Evolutionary conservation across 2,888 invertebrate species (phyloP), one percentile per base, ranked within the genome.

Genomic region (Melipona beecheii): DNA sequence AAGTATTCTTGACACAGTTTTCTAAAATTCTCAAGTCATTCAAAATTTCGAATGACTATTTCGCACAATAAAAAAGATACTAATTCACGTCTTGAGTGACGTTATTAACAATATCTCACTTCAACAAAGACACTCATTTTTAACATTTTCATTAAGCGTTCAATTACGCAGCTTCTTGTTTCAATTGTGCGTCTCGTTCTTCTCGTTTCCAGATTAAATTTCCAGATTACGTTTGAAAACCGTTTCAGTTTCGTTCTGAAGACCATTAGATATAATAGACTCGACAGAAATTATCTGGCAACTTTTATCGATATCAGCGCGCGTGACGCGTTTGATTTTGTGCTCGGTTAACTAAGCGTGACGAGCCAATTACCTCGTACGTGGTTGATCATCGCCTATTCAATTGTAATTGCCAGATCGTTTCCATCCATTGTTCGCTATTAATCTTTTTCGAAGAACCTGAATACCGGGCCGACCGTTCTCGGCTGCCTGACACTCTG

Each of bases 331-430:
- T 58, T 75, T 52, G 36, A 82, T 71, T 64, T 69, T 15, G 43
- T 43, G 15, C 50, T 27, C 62, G 27, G 66, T 72, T 85, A 84
- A 81, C 81, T 81, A 78, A 73, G 69, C 84, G 78, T 70, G 78
- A 81, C 81, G 31, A 74, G 50, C 54, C 81, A 84, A 85, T 85
- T 81, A 78, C 64, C 31, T 24, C 19, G 54, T 24, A 52, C 71
- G 74, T 24, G 77, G 68, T 75, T 81, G 73, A 85, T 81, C 84
- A 68, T 69, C 77, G 52, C 52, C 71, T 43, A 65, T 50, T 69
- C 72, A 9, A n/a, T n/a, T 60, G 54, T 83, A 80, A 85, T 84
- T 58, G 64, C 31, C 27, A 54, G 27, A 60, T 83, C 66, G 62
- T 71, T 65, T 68, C 24, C 49, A 58, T 31, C 58, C 60, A 13